Percentiles rank a stretch among this genome's conserved stretches.
These are phyloP conservation scores for Incurvaria masculella DNA, from an alignment of 2,888 invertebrate species.

Conservation along the genomic window DNA sequence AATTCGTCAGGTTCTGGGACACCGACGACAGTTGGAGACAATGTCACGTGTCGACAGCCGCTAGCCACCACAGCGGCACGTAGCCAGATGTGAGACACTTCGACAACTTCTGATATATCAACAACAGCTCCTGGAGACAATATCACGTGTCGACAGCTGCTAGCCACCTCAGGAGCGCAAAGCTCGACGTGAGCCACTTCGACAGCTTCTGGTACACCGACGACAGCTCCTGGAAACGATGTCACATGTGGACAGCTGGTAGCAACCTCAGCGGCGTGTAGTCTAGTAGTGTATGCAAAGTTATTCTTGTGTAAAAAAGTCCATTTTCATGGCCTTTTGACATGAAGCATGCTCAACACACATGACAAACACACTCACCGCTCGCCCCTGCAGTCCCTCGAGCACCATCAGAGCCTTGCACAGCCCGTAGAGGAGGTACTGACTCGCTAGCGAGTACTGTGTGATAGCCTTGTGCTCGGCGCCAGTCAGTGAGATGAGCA, in stretches of 20 bases:
- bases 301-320: no score
- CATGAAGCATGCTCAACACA: no score
- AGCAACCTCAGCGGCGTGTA: conserved; percentile 45
- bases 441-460: conserved; percentile 13
- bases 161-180: conserved; percentile 41
- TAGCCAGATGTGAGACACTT: no score
- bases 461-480: conserved; percentile 13
- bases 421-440: conserved; percentile 25
- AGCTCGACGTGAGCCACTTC: conserved; percentile 37
- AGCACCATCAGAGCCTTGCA: conserved; percentile 26
- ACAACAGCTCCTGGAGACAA: no score
- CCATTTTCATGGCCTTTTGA: no score
- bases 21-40: conserved; percentile 29
- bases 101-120: no score
- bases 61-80: no score
- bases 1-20: conserved; percentile 40
- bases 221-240: conserved; percentile 32
- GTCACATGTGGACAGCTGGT: no score
- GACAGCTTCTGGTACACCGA: conserved; percentile 41
- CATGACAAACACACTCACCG: conserved; percentile 15
- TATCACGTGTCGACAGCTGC: no score
- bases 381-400: conserved; percentile 23
- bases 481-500: conserved; percentile 24
- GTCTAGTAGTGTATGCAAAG: no score
- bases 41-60: no score